Evolutionary conservation across 2,113 vertebrate genomes (phyloP).

Genomic region (Microcebus ravelobensis): DNA sequence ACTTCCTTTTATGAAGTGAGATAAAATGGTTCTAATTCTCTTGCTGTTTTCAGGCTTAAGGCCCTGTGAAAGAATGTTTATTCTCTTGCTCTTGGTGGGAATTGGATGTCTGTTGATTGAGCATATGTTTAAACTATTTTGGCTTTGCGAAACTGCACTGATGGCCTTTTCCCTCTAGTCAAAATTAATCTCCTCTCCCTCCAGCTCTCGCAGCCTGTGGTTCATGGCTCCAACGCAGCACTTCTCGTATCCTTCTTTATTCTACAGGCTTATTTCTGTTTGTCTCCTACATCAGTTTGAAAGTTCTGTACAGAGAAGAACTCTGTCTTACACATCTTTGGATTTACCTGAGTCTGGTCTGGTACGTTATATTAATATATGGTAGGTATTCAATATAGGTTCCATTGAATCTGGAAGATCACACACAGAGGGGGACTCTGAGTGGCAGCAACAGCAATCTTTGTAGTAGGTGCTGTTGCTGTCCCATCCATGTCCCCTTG

Average conservation of each 20-base stretch:
- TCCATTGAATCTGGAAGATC: not conserved
- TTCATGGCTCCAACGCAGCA: not conserved
- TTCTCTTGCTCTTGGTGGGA: slow-evolving; percentile 51
- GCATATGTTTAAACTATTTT: slow-evolving; percentile 54
- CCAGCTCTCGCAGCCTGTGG: not conserved
- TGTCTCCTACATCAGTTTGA: not conserved
- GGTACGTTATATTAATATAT: not conserved
- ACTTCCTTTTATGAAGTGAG: slow-evolving; percentile 42
- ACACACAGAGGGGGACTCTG: not conserved
- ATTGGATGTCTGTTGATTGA: slow-evolving; percentile 1
- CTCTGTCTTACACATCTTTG: not conserved
- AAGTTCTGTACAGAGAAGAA: not conserved
- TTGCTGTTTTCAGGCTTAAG: slow-evolving; percentile 45
- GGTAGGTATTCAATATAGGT: not conserved
- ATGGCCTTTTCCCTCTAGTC: slow-evolving; percentile 32
- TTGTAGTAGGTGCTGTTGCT: not conserved
- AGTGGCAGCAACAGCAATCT: not conserved
- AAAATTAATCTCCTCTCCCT: slow-evolving; percentile 8
- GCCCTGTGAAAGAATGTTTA: slow-evolving; percentile 41
- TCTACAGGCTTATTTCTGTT: not conserved
- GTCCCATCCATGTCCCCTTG: not conserved
- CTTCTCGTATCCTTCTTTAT: not conserved
- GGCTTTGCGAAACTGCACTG: slow-evolving; percentile 31
- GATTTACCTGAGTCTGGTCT: not conserved
- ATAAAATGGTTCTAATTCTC: slow-evolving; percentile 59